Evolutionary conservation across 2,113 vertebrate species (phyloP).

Genomic region (Bos indicus): DNA sequence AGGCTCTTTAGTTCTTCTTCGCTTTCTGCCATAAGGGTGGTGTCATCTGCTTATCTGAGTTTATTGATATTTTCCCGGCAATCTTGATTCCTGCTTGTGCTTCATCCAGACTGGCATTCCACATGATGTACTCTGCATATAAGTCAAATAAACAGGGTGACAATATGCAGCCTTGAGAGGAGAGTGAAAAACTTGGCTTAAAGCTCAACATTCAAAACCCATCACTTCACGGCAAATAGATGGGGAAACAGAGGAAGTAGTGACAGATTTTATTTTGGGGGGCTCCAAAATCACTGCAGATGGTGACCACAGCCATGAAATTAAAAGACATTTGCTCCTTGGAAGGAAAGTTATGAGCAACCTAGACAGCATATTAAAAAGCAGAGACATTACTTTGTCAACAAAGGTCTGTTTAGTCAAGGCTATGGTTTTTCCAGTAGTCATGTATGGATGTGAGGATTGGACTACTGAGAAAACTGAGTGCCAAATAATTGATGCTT

Average conservation of each 20-base stretch:
- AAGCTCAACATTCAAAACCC: too few relatives aligned
- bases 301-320: too few relatives aligned
- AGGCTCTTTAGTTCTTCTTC: neutral
- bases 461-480: neutral
- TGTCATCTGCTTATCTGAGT: neutral
- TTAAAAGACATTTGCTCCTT: neutral
- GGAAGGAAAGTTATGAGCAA: neutral
- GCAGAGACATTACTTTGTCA: neutral
- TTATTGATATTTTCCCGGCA: neutral
- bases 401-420: fast-evolving
- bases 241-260: too few relatives aligned
- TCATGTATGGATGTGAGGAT: neutral
- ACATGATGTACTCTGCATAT: neutral
- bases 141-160: neutral
- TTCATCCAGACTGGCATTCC: neutral
- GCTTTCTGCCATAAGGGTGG: neutral
- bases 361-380: neutral
- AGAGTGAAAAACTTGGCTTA: neutral
- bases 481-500: neutral
- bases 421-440: neutral
- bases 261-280: too few relatives aligned
- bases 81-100: neutral
- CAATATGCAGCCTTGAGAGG: neutral
- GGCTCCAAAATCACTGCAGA: too few relatives aligned
- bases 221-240: too few relatives aligned